Percentiles rank a stretch among this genome's conserved stretches.
Evolutionary conservation across 2,113 vertebrate genomes (phyloP).

Genomic region (Dicrurus megarhynchus): DNA sequence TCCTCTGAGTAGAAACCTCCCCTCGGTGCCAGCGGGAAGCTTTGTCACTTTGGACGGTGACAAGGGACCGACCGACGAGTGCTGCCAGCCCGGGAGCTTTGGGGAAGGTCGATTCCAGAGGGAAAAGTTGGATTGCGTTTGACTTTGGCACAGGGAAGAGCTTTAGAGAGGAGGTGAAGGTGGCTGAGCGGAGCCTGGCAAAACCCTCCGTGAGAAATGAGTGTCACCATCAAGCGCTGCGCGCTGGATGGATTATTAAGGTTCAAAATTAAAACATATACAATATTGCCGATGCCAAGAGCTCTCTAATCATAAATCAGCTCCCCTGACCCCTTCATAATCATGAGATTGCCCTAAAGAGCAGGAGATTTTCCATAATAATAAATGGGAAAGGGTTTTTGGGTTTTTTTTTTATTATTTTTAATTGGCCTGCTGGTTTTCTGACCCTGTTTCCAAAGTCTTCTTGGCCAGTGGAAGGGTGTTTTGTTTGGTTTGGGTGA

Average conservation of each 20-base stretch:
- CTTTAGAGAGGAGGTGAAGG: neutral
- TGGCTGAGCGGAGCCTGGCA: neutral
- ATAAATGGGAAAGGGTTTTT: neutral
- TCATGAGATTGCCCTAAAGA: conserved; percentile 66
- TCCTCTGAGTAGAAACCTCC: accelerated
- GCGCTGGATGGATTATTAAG: conserved; percentile 48
- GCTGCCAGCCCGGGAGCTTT: neutral
- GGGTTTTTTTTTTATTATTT: neutral
- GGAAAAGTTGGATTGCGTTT: neutral
- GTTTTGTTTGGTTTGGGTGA: neutral
- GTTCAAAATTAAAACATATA: conserved; percentile 61
- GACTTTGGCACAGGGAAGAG: neutral
- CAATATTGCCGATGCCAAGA: conserved; percentile 55
- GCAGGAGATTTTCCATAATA: conserved; percentile 48
- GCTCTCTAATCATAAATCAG: conserved; percentile 66
- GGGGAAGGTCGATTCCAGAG: neutral
- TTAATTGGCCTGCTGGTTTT: conserved; percentile 33
- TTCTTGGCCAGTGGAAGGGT: neutral
- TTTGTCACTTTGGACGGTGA: neutral
- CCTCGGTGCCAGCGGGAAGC: neutral
- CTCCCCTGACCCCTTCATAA: conserved; percentile 60
- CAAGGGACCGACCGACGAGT: accelerated
- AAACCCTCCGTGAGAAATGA: conserved; percentile 32
- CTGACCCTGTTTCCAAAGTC: neutral
- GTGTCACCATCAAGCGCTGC: conserved; percentile 28